Evolutionary conservation across 2,113 vertebrate genomes (phyloP), one percentile per base, ranked within the genome.

Genomic region (Amphilophus citrinellus): DNA sequence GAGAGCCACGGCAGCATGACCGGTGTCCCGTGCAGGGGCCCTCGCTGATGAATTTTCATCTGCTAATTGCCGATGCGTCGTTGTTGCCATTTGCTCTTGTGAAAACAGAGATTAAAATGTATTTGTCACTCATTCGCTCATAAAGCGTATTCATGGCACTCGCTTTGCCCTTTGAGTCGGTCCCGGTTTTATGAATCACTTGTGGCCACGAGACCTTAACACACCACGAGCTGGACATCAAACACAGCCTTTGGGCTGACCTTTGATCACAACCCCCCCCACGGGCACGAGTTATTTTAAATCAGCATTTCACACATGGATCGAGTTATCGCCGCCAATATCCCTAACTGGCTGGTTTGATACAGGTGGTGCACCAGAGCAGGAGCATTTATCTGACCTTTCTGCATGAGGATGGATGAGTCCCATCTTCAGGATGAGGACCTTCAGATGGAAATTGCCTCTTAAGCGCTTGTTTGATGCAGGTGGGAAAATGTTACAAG

Each of bases 1-100:
- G 96, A 95, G 95, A 96, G 96, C 94, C 91, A 93, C 94, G 95
- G 94, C 95, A 92, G 95, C 20, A 88, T 93, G 95, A 96, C 96
- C 94, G 86, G 96, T 92, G 90, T 93, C 96, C 93, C 95, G 90
- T 93, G 32, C 81, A 24, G 92, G 88, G 20, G 93, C 90, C 90
- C 91, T 80, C 65, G 73, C 93, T 93, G 92, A 88, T 93, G 95
- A 94, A 93, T 93, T 95, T 90, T 90, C 77, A 87, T 86, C 61
- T 39, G 79, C 89, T 94, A 88, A 95, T 95, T 93, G 86, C 35
- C 8, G 24, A 88, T 63, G 82, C 79, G 18, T 79, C 76, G 30
- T 63, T 61, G 37, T 58, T 32, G 30, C 60, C 79, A 32, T 85
- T 90, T 71, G 77, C 83, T 86, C 82, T 56, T 81, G 73, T 80